Base-by-base conservation (phyloP, 2,797 vertebrate genomes). In the Valencia hispanica region DNA sequence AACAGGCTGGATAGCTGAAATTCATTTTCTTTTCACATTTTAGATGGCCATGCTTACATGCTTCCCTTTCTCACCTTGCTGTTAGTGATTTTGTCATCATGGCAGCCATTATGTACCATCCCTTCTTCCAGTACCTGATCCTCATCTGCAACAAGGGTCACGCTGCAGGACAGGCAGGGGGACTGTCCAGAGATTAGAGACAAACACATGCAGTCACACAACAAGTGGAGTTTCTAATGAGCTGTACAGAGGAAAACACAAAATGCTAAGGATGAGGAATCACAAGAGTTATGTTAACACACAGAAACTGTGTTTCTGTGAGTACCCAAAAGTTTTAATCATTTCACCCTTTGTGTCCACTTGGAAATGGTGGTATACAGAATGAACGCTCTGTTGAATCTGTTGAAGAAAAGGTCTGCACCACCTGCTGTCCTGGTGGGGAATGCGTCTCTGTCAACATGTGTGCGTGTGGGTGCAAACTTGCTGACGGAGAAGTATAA, bases 161-260 rank as follows among this genome's bases (percentile, higher is more conserved):
- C 94, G 77, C 91, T 96, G 86, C 97, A 98, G 12, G 97, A 96
- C 73, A 95, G 92, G 88, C 97, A 98, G 57, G 89, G 85, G 76
- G 95, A 94, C 98, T 99, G 91, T 59, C 77, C 92, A 79, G 63
- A 45, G 68, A 22, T 72, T 14, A 43, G 68, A 57, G 1, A 51
- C 17, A 20, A 75, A 32, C 5, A 51, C 7, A 55, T 66, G 36
- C 22, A 10, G 61, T 47, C 53, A 68, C 4, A 57, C 8, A 36
- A 59, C 6, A 73, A 39, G 72, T 43, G 66, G 5, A 78, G 15
- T 14, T 80, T 82, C 79, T 55, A 50, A 80, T 79, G 74, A 66
- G 72, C 6, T 34, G 72, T 68, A 36, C 34, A 68, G 34, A 73
- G 7, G 43, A 65, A 70, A 74, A 78, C 61, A 59, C 12, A 36